These are phyloP conservation scores for Rhorus exstirpatorius DNA, from an alignment of 2,888 invertebrate species.

Conservation along the genomic window DNA sequence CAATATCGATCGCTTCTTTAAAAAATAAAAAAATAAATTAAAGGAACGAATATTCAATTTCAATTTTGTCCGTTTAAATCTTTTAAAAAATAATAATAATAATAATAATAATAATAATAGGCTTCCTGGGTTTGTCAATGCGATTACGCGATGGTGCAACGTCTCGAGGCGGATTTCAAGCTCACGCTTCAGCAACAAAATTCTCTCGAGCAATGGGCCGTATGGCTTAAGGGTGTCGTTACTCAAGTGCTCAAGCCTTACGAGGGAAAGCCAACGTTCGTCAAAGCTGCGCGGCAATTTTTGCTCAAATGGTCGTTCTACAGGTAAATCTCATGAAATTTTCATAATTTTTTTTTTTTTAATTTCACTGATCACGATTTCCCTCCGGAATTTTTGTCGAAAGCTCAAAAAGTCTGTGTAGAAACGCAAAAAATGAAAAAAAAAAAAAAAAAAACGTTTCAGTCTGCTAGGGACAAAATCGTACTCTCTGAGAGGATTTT, in stretches of 20 bases:
- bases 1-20: background rate
- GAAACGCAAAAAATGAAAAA: too few species aligned
- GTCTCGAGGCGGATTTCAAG: conserved; percentile 97
- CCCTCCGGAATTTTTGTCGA: too few species aligned
- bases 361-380: too few species aligned
- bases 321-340: conserved; percentile 89
- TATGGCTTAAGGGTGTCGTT: conserved; percentile 98
- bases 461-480: too few species aligned
- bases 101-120: conserved; percentile 87
- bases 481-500: too few species aligned
- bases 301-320: conserved; percentile 99
- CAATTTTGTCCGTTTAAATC: too few species aligned
- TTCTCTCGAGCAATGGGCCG: conserved; percentile 98
- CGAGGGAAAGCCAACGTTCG: conserved; percentile 93
- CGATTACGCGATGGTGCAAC: conserved; percentile 93
- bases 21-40: background rate
- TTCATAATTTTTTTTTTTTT: conserved; percentile 41
- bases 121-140: conserved; percentile 99
- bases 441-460: too few species aligned
- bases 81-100: too few species aligned
- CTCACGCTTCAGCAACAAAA: conserved; percentile 96
- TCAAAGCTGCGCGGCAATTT: conserved; percentile 95
- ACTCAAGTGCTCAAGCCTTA: conserved; percentile 95
- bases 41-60: conserved; percentile 30
- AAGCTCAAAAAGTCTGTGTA: too few species aligned